phyloP scores from a whole-genome alignment of 2,888 invertebrate species.

The Tromatobia lineatoria region DNA sequence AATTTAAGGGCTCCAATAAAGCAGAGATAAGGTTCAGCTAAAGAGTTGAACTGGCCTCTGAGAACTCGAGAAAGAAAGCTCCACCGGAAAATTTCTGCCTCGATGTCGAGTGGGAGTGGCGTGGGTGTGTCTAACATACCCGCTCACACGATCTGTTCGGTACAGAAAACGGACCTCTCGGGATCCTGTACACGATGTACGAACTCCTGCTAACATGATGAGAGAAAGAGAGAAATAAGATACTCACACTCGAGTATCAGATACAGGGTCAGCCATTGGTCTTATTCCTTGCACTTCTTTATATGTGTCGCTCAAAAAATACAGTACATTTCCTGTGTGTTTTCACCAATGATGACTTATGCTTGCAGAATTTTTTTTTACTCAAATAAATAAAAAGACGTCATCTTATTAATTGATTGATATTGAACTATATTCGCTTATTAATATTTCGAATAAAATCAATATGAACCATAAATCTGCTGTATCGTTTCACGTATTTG shows the following conservation, averaged over 20 bases:
- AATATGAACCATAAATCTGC: no score
- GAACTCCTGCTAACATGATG: conserved; percentile 74
- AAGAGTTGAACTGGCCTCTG: neutral
- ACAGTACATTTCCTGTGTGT: neutral
- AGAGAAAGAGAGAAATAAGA: conserved; percentile 26
- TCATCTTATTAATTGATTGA: no score
- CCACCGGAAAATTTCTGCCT: conserved; percentile 31
- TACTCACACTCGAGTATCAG: conserved; percentile 28
- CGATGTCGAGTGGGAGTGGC: conserved; percentile 82
- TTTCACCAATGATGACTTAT: no score
- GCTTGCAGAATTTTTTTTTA: no score
- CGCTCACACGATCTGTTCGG: conserved; percentile 71
- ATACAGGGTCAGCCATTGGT: conserved; percentile 47
- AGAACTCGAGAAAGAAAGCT: neutral
- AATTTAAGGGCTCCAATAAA: neutral
- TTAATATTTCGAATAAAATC: no score
- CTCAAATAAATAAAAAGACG: no score
- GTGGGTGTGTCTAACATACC: conserved; percentile 83
- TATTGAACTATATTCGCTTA: no score
- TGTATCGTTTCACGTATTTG: no score
- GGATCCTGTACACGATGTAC: conserved; percentile 76
- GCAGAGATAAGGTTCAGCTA: neutral
- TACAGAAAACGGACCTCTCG: conserved; percentile 34
- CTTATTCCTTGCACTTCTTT: conserved; percentile 27
- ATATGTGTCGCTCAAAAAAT: neutral